Percentiles rank a stretch among this genome's conserved stretches.
Evolutionary conservation across 2,113 vertebrate species (phyloP).

Genomic region (Myiopsitta monachus): DNA sequence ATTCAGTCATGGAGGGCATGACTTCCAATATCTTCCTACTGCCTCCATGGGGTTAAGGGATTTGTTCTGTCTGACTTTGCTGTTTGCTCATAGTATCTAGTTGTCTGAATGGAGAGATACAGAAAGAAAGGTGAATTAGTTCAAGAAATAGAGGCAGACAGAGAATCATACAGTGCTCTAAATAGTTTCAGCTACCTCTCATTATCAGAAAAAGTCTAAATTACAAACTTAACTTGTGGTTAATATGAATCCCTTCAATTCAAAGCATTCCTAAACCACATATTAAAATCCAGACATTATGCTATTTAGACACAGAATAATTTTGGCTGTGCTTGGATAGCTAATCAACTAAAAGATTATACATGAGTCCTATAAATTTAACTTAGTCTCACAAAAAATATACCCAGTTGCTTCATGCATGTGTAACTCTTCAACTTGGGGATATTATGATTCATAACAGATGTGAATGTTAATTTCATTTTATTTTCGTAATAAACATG

Average conservation of each 20-base stretch:
- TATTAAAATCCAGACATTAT: neutral
- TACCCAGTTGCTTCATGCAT: neutral
- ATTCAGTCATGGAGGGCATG: neutral
- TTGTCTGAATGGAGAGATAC: neutral
- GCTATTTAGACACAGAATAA: neutral
- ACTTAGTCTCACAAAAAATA: neutral
- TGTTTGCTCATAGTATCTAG: neutral
- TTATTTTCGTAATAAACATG: neutral
- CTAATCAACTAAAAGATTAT: neutral
- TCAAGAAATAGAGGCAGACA: neutral
- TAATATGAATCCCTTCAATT: neutral
- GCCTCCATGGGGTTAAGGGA: neutral
- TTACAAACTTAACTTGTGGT: neutral
- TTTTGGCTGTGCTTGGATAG: neutral
- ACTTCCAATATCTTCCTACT: neutral
- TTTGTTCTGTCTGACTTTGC: neutral
- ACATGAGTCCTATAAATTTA: neutral
- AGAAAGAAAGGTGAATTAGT: neutral
- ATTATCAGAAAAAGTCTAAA: neutral
- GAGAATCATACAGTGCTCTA: neutral
- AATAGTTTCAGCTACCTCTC: neutral
- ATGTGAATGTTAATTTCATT: neutral
- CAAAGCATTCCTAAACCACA: neutral
- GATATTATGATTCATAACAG: neutral
- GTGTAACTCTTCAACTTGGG: neutral